Base-by-base conservation (phyloP, 2,113 vertebrate species). In the Uria aalge region DNA sequence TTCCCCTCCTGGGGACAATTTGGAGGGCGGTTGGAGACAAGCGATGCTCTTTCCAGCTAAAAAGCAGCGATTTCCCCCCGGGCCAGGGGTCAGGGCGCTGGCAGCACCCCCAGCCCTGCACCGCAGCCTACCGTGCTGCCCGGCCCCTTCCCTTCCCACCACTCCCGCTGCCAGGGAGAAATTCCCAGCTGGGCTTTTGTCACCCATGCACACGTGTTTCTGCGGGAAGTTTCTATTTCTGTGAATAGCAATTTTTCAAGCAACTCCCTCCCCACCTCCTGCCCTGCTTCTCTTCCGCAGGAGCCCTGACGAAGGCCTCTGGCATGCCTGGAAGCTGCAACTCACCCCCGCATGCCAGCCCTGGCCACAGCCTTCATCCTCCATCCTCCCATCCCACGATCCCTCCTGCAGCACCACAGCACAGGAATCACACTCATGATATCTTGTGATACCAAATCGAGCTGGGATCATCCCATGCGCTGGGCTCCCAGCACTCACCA, bases 151-250 rank as follows among this genome's bases (percentile, higher is more conserved):
- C 23, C 89, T 67, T 95, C 96, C 94, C 92, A 92, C 91, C 1
- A 12, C 43, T 86, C 56, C 79, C 17, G 72, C 91, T 94, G 89
- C 86, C 92, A 69, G 86, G 71, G 86, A 83, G 67, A 88, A 91
- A 83, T 83, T 95, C 92, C 95, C 95, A 97, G 93, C 95, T 96
- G 96, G 92, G 93, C 86, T 88, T 91, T 94, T 95, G 93, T 95
- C 95, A 95, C 75, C 36, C 2, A 50, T 16, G 34, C 74, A 56
- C 29, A 27, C 24, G 20, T 59, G 75, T 85, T 95, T 88, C 93
- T 95, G 91, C 48, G 26, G 86, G 93, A 76, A 86, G 95, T 60
- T 95, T 82, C 96, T 95, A 86, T 96, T 96, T 92, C 91, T 94
- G 91, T 68, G 86, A 94, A 64, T 43, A 94, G 93, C 75, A 92